Evolutionary conservation across 2,797 vertebrate species (phyloP).

Genomic region (Aldrovandia affinis): DNA sequence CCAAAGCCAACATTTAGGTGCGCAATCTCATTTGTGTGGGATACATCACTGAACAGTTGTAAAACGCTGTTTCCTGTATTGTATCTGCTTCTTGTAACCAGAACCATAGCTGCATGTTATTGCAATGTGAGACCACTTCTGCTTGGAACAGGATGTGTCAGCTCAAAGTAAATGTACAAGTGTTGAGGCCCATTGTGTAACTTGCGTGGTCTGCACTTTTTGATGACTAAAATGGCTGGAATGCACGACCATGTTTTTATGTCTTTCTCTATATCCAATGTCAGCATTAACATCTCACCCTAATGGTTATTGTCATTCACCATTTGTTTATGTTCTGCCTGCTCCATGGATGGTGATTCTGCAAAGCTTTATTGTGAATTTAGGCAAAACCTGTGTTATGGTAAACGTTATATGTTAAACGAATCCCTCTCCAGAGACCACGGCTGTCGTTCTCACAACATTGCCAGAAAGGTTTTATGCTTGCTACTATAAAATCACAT

Average conservation of each 20-base stretch:
- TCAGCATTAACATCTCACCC: not conserved
- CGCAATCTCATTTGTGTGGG: not conserved
- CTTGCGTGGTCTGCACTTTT: not conserved
- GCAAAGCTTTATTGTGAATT: not conserved
- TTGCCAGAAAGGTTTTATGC: not conserved
- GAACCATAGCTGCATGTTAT: not conserved
- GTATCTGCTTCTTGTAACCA: not conserved
- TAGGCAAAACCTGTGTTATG: not conserved
- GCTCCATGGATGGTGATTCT: not conserved
- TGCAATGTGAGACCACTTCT: not conserved
- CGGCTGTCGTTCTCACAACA: not conserved
- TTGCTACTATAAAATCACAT: not conserved
- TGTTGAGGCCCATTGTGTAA: not conserved
- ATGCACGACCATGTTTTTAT: not conserved
- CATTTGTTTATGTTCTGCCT: not conserved
- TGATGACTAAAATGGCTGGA: not conserved
- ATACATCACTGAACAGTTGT: not conserved
- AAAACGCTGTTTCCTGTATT: not conserved
- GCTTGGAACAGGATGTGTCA: not conserved
- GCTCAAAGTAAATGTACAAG: not conserved
- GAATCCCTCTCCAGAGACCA: not conserved
- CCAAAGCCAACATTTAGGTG: not conserved
- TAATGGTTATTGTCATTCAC: not conserved
- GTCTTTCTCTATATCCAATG: not conserved
- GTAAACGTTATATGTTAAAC: not conserved